Evolutionary conservation across 2,888 invertebrate species (phyloP), one percentile per base, ranked within the genome.

Genomic region (Frankliniella intonsa): DNA sequence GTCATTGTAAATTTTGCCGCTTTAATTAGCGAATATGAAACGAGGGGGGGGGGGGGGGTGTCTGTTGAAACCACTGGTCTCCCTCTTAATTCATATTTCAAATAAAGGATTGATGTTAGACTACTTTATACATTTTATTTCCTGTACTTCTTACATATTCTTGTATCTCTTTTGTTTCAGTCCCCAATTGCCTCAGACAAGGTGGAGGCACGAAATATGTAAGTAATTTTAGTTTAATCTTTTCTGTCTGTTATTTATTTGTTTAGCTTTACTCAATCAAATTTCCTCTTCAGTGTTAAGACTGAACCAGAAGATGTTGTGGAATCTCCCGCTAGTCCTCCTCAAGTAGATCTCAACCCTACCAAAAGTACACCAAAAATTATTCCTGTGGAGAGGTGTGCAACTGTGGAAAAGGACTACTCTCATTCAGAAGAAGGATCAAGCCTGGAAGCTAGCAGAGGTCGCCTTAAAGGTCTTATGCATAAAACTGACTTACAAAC

Each of bases 241-340:
- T 14, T 55, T 14, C 17, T 55, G 55, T 14, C 55, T 14, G 17
- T 55, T 55, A 8, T 55, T 76, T 76, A 8, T 5, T 69, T 69
- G 1, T 69, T 5, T 5, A 69, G 11, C 8, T n/a, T 69, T 25
- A 9, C 25, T 25, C 12, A 11, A n/a, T 25, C 9, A 25, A 12
- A 8, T 25, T 76, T 25, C 5, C 12, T 69, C 22, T 1, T 8
- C 25, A 76, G 69, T 12, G 10, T 76, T 0, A 25, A 76, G 69
- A 25, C 25, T 76, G 69, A 76, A 76, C 62, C 62, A 14, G 7
- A 62, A 62, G 62, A 62, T 19, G 25, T 76, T 9, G 9, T 22
- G 11, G 69, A 76, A 22, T 76, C 69, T 76, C 69, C 69, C 12
- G 69, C 69, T 76, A 76, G 69, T 22, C 69, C 69, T 25, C 69